Percentiles rank a stretch among this genome's conserved stretches.
Conservation (phyloP, 2,113 vertebrate genomes). For the Thamnaconus septentrionalis region DNA sequence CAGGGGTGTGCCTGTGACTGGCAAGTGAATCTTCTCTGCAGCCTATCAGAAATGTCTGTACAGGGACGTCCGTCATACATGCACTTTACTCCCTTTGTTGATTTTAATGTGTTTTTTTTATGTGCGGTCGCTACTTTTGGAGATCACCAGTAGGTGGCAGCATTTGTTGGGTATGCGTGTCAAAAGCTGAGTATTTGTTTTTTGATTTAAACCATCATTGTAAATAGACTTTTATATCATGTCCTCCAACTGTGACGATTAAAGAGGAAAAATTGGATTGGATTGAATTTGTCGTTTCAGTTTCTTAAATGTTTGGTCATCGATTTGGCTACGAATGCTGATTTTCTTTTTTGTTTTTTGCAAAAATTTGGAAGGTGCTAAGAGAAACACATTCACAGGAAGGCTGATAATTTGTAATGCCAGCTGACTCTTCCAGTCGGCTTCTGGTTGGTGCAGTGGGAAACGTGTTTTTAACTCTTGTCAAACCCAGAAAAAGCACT, state of each 20-base stretch:
- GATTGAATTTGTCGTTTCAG: background rate
- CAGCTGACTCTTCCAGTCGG: too few species aligned
- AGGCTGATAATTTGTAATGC: too few species aligned
- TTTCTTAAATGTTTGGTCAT: background rate
- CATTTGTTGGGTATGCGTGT: slow-evolving; percentile 47
- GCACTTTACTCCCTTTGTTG: slow-evolving; percentile 90
- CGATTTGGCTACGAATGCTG: background rate
- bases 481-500: too few species aligned
- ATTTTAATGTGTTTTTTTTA: slow-evolving; percentile 57
- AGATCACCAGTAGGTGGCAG: slow-evolving; percentile 63
- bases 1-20: slow-evolving; percentile 63
- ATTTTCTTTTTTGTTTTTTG: background rate
- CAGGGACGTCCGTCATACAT: slow-evolving; percentile 89
- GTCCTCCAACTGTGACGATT: slow-evolving; percentile 79
- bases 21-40: slow-evolving; percentile 67
- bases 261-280: slow-evolving; percentile 57
- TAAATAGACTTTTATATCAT: slow-evolving; percentile 76
- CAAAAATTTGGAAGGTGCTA: background rate
- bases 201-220: slow-evolving; percentile 68
- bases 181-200: slow-evolving; percentile 20
- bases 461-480: too few species aligned
- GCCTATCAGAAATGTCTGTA: slow-evolving; percentile 57
- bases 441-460: too few species aligned
- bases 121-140: slow-evolving; percentile 61
- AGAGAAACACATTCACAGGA: too few species aligned